Evolutionary conservation across 2,888 invertebrate species (phyloP), one percentile per base, ranked within the genome.

Genomic region (Apodemia duryi): DNA sequence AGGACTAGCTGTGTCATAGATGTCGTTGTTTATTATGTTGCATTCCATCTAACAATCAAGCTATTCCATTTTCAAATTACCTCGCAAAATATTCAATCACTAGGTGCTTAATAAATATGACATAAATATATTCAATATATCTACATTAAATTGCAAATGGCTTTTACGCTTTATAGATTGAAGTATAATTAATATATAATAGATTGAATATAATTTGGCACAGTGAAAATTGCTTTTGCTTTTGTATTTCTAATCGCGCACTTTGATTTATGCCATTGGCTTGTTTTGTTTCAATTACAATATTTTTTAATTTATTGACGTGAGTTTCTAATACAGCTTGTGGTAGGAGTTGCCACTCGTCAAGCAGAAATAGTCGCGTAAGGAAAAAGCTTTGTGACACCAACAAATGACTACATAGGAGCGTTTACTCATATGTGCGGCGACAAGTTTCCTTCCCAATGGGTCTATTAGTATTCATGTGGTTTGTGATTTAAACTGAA

Each of bases 21-120:
- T 60, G 57, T 57, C 13, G 57, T 60, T 35, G 57, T 60, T 35
- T 29, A 35, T 60, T 60, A 35, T 32, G 32, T 60, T 60, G 57
- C 57, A 51, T 21, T 13, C n/a, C 49, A 51, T 51, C 21, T 51
- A 21, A 21, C n/a, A 51, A 51, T 51, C 13, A 21, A 21, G 49
- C 49, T 6, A 51, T 51, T 51, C n/a, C 6, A 51, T 51, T 51
- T 51, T 51, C 21, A 51, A 51, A 51, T 46, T 21, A 13, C 49
- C 6, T 21, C 6, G 49, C 21, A 21, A 51, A 51, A 51, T 51
- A 43, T 11, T 51, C 49, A 21, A 21, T 21, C n/a, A 6, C n/a
- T 51, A 51, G 13, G 6, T 13, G 13, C 13, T 46, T 21, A 21
- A 51, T 7, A 7, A 51, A n/a, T 51, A 13, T 21, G 1, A 21